These are phyloP conservation scores for Bimastos eiseni DNA, from an alignment of 2,888 invertebrate genomes.

Conservation along the genomic window DNA sequence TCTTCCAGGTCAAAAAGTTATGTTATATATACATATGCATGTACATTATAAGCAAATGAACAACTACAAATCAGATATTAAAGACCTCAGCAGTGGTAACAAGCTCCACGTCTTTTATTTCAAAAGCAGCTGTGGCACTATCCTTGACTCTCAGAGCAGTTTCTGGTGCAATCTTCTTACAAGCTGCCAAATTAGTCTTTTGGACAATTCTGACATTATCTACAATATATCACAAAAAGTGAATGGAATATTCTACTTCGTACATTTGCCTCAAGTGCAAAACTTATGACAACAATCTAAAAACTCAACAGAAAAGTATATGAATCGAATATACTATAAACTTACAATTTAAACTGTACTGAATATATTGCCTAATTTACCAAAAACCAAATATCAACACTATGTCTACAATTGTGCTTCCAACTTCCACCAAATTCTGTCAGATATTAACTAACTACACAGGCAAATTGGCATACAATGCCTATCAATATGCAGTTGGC, in stretches of 20 bases:
- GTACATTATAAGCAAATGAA: neutral
- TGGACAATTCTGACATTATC: neutral
- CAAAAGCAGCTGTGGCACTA: neutral
- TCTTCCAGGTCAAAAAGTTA: too few species aligned
- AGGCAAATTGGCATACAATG: too few species aligned
- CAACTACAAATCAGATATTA: neutral
- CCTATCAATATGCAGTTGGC: too few species aligned
- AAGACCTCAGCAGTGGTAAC: neutral
- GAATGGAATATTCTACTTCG: neutral
- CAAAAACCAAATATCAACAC: too few species aligned
- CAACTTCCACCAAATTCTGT: too few species aligned
- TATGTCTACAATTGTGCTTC: too few species aligned
- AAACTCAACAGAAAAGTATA: neutral
- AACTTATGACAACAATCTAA: neutral
- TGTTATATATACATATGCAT: neutral
- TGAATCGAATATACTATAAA: neutral
- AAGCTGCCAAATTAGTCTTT: neutral
- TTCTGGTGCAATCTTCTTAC: neutral
- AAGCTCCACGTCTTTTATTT: neutral
- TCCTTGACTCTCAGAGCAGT: neutral
- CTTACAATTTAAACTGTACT: too few species aligned
- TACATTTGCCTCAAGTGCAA: neutral
- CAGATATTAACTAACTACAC: too few species aligned
- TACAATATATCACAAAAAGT: neutral
- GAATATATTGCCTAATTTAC: too few species aligned